Evolutionary conservation across 2,797 vertebrate species (phyloP), one percentile per base, ranked within the genome.

Genomic region (Chelmon rostratus): DNA sequence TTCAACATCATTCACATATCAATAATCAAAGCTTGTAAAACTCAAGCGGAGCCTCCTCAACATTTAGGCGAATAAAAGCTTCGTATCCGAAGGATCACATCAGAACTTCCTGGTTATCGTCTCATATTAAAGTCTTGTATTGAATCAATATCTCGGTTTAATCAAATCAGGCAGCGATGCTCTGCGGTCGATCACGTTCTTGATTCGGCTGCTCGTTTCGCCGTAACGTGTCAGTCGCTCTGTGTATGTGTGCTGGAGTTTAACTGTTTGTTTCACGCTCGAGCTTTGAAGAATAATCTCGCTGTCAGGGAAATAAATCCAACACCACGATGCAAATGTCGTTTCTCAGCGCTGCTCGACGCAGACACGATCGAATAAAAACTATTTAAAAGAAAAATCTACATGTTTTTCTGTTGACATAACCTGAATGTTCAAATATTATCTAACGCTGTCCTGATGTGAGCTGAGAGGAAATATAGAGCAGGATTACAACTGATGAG

Each of bases 401-500:
- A 25, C 21, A 19, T 6, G 7, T 2, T n/a, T 19, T 12, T 19
- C 28, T 62, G 54, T n/a, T n/a, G n/a, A n/a, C n/a, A n/a, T n/a
- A n/a, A n/a, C n/a, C 54, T 19, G 15, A 37, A 65, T 0, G 23
- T 40, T 2, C 21, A 54, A 3, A 58, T 44, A 44, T 47, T 0
- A 47, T 61, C 18, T 63, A 61, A 78, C 70, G 58, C 42, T 38
- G 57, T 6, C 4, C 69, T 19, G 69, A 52, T 56, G 70, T 56
- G 57, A 58, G 44, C 16, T 0, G 47, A 52, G 52, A 52, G 62
- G 0, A 73, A 71, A 61, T 31, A 3, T 13, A 7, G 73, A 65
- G 78, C 68, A 42, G 40, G 67, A 79, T 76, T 68, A 74, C 70
- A 69, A 21, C 53, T 25, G 66, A 54, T 82, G 86, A 82, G 73